Evolutionary conservation across 2,113 vertebrate genomes (phyloP).

Genomic region (Pungitius pungitius): DNA sequence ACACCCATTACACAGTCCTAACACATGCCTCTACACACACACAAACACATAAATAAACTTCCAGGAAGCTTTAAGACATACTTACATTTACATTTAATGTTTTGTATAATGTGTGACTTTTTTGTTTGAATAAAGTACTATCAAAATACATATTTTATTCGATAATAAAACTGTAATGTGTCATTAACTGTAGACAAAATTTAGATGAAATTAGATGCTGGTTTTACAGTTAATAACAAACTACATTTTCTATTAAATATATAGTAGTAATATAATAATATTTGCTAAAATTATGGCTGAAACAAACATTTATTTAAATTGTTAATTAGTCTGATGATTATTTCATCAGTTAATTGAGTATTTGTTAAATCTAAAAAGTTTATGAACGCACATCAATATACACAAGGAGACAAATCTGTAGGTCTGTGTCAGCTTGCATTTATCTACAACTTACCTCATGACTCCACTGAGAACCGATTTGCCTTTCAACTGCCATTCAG

Average conservation of each 20-base stretch:
- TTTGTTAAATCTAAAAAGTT: background rate
- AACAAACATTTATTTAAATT: background rate
- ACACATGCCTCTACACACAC: background rate
- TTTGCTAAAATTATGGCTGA: background rate
- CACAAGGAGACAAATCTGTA: too few species aligned
- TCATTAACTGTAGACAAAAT: background rate
- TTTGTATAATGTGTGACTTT: background rate
- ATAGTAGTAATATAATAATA: background rate
- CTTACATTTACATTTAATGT: background rate
- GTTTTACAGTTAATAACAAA: background rate
- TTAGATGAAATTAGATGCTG: background rate
- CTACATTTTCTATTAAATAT: background rate
- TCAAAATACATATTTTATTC: too few species aligned
- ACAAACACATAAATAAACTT: background rate
- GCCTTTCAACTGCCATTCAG: background rate
- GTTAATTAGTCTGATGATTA: background rate
- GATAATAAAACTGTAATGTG: background rate
- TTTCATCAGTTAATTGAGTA: background rate
- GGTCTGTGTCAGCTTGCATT: background rate
- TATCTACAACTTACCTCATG: slow-evolving; percentile 8
- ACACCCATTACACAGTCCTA: slow-evolving; percentile 14
- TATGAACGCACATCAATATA: too few species aligned
- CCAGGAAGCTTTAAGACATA: background rate
- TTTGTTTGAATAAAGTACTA: too few species aligned
- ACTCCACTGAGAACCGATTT: background rate